Evolutionary conservation across 2,888 invertebrate genomes (phyloP).

Genomic region (Strigamia maritima): DNA sequence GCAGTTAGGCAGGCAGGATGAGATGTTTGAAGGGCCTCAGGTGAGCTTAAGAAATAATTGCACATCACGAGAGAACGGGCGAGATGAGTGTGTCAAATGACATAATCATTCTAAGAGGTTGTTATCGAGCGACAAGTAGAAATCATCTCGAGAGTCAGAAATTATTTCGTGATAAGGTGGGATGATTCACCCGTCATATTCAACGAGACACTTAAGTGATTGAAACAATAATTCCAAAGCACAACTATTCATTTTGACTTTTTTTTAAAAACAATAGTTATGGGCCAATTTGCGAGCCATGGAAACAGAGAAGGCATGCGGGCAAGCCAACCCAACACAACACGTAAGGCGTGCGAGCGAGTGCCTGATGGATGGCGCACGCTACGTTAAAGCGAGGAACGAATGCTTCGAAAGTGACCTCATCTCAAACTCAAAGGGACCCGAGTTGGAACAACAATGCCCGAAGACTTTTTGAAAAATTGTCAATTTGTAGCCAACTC

Average conservation of each 20-base stretch:
- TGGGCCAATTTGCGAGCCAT: no score
- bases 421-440: no score
- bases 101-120: conserved; percentile 4
- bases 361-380: no score
- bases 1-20: no score
- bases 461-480: not conserved
- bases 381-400: no score
- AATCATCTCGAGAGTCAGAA: not conserved
- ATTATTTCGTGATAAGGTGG: conserved; percentile 4
- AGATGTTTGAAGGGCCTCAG: not conserved
- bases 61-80: not conserved
- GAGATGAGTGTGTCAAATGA: conserved; percentile 4
- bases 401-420: not conserved
- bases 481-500: not conserved
- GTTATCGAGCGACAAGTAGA: not conserved
- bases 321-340: no score
- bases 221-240: not conserved
- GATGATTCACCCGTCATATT: not conserved
- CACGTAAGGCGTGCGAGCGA: no score
- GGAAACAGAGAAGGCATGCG: no score
- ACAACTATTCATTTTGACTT: not conserved
- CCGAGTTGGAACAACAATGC: not conserved
- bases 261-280: no score
- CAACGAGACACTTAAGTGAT: conserved; percentile 4
- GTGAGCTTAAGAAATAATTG: not conserved